Conservation (phyloP, 2,797 vertebrate genomes). For the Onychomys leucogaster region DNA sequence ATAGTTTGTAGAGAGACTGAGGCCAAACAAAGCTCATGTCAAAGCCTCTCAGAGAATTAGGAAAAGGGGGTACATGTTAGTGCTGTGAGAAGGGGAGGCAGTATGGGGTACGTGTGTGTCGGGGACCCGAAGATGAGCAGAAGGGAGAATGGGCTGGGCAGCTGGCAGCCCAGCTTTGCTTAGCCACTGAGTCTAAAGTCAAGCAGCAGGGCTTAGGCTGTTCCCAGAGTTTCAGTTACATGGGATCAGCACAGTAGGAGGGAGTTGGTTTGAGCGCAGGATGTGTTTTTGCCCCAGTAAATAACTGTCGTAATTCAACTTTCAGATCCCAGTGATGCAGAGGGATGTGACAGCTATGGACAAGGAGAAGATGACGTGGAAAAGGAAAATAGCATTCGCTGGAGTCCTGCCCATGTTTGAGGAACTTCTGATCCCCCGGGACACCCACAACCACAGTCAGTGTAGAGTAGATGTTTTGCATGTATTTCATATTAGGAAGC, state of each 20-base stretch:
- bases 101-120: too few species aligned
- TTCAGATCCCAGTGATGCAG: constrained; percentile 3
- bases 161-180: neutral
- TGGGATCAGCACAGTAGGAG: neutral
- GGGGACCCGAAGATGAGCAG: neutral
- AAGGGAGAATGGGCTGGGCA: neutral
- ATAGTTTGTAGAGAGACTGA: fast-evolving
- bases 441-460: neutral
- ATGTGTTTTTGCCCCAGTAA: neutral
- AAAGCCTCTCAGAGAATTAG: neutral
- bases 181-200: neutral
- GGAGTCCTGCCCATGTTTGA: neutral
- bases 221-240: neutral
- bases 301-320: constrained; percentile 14
- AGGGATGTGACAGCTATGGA: neutral
- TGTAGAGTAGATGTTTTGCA: neutral
- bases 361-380: neutral
- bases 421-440: neutral
- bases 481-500: neutral
- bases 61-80: neutral
- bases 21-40: fast-evolving
- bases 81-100: neutral
- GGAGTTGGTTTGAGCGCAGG: neutral
- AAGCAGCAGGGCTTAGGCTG: fast-evolving
- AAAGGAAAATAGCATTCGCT: neutral